A percentile compares a stretch with the other conserved stretches of the same genome.
These are phyloP conservation scores for Polyommatus iphigenia DNA, from an alignment of 2,888 invertebrate species.

Conservation along the genomic window DNA sequence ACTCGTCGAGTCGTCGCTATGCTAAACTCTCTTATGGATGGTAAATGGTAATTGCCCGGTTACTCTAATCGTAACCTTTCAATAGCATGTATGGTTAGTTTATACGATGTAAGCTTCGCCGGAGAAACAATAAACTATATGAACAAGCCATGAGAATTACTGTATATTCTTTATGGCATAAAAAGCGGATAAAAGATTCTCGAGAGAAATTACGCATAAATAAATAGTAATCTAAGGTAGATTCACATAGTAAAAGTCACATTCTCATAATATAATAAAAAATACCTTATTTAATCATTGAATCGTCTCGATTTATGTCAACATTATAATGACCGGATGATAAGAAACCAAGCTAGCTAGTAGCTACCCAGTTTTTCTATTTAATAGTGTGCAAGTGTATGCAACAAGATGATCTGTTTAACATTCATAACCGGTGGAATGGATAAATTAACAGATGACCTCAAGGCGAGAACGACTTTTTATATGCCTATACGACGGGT, in stretches of 20 bases:
- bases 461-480: too few relatives aligned
- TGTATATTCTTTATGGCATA: conserved; percentile 13
- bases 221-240: not conserved
- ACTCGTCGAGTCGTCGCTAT: conserved; percentile 59
- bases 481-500: too few relatives aligned
- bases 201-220: not conserved
- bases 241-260: not conserved
- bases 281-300: not conserved
- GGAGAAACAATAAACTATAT: conserved; percentile 17
- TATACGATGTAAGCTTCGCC: conserved; percentile 27
- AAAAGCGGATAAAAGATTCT: not conserved
- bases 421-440: too few relatives aligned
- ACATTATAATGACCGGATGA: too few relatives aligned
- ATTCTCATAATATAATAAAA: not conserved
- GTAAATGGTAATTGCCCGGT: conserved; percentile 68
- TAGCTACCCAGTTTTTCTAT: too few relatives aligned
- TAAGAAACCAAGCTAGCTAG: too few relatives aligned
- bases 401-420: too few relatives aligned
- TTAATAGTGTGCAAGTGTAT: too few relatives aligned
- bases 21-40: conserved; percentile 59
- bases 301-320: not conserved
- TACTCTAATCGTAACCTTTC: conserved; percentile 62
- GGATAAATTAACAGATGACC: too few relatives aligned
- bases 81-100: conserved; percentile 51
- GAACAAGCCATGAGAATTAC: not conserved